Evolutionary conservation across 2,113 vertebrate species (phyloP), one percentile per base, ranked within the genome.

Genomic region (Noctilio leporinus): DNA sequence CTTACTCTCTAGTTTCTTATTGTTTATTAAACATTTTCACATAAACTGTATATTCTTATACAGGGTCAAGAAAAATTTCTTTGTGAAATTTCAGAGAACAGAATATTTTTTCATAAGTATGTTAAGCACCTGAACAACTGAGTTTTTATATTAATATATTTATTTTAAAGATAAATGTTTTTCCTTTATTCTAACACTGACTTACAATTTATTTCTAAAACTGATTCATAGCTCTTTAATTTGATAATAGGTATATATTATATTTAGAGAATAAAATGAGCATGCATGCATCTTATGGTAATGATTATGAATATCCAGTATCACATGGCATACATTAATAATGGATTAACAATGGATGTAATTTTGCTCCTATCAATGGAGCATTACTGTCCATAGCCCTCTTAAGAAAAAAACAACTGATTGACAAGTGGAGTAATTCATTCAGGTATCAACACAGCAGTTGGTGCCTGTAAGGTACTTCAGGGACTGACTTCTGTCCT

Each of bases 31-130:
- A 72, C 24, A 30, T 40, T 91, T 85, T 65, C 24, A 72, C 2
- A 38, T 86, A 80, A 94, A 28, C 87, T 72, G 81, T 64, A 77
- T 87, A 84, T 47, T 81, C 19, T 95, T 43, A 80, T n/a, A n/a
- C n/a, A 7, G 17, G 20, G 22, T 76, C 53, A 40, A 95, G 55
- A 77, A 81, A 88, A 77, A 73, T 8, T 64, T 70, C 10, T 55
- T 35, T 26, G 8, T 90, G 55, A 78, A 84, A 75, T 84, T 53
- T 76, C 76, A 55, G 28, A 43, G n/a, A 57, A 65, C 55, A 59
- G 6, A 35, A 33, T 64, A 35, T 89, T 92, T 64, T 33, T 14
- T 3, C 4, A n/a, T 75, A 73, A 45, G 16, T 86, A 40, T 49
- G 22, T 94, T 92, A 75, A 28, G 55, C 12, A 81, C 38, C 47